A percentile compares a stretch with the other conserved stretches of the same genome.
phyloP scores from a whole-genome alignment of 2,888 invertebrate genomes.

The Drosophila robusta region DNA sequence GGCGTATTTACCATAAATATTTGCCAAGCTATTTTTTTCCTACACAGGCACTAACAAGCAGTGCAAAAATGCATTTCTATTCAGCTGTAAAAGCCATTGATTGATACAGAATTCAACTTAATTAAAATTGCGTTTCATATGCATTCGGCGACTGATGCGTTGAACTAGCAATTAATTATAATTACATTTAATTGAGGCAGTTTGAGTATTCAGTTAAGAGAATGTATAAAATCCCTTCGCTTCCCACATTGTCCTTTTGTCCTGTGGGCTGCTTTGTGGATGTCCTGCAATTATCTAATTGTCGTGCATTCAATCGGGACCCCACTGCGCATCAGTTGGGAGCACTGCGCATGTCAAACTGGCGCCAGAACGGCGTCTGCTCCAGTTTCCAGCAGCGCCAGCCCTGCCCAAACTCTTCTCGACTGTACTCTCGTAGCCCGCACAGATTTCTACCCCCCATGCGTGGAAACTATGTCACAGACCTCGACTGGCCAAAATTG shows the following conservation, averaged over 20 bases:
- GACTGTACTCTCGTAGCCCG: conserved; percentile 28
- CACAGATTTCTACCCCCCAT: conserved; percentile 22
- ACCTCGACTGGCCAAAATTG: neutral
- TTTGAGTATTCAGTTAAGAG: conserved; percentile 1
- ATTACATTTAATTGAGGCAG: conserved; percentile 30
- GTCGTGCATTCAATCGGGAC: conserved; percentile 51
- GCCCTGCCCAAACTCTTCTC: conserved; percentile 24
- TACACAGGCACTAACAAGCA: conserved; percentile 13
- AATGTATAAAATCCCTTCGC: conserved; percentile 31
- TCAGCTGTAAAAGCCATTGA: conserved; percentile 11
- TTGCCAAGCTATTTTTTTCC: conserved; percentile 19
- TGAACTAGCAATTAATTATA: conserved; percentile 1
- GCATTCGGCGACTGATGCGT: conserved; percentile 4
- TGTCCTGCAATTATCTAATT: conserved; percentile 72
- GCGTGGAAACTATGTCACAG: conserved; percentile 67
- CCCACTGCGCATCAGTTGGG: conserved; percentile 45
- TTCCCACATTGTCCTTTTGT: neutral
- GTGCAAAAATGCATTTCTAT: conserved; percentile 14
- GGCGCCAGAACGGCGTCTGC: conserved; percentile 81
- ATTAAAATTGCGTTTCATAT: conserved; percentile 20
- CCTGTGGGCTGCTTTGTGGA: neutral
- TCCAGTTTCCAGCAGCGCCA: conserved; percentile 69
- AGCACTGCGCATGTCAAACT: conserved; percentile 72
- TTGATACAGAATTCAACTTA: conserved; percentile 14
- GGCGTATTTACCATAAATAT: conserved; percentile 39